Conservation (phyloP, 2,113 vertebrate genomes). For the Scopus umbretta region DNA sequence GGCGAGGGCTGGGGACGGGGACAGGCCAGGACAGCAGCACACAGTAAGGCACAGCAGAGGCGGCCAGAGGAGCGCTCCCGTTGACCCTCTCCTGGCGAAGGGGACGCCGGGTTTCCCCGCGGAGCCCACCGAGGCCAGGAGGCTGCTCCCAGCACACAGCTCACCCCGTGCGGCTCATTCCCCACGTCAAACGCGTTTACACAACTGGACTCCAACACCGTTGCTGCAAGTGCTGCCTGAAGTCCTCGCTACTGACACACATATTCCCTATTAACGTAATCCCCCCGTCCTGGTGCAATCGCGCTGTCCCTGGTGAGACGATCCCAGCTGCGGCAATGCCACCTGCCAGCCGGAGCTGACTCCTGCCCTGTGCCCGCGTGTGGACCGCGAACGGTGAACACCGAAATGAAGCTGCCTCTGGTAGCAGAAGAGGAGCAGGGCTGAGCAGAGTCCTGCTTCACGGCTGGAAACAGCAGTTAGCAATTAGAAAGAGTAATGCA, state of each 20-base stretch:
- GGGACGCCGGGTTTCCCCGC: neutral
- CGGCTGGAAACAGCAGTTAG: neutral
- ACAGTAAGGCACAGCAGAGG: neutral
- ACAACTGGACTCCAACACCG: neutral
- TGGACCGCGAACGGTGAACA: neutral
- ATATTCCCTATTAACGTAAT: too few relatives aligned
- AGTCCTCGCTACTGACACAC: neutral
- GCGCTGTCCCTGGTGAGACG: rapidly evolving
- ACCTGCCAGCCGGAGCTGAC: rapidly evolving
- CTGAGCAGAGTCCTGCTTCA: neutral
- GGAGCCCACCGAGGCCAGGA: neutral
- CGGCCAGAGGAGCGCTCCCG: neutral
- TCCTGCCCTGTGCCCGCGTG: rapidly evolving
- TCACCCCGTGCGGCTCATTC: too few relatives aligned
- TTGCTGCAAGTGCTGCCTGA: neutral
- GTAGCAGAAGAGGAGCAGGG: neutral
- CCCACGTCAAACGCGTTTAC: rapidly evolving
- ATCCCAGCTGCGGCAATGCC: neutral
- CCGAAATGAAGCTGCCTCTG: neutral
- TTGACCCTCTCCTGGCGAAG: too few relatives aligned
- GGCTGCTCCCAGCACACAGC: neutral
- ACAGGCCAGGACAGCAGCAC: neutral
- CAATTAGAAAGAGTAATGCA: rapidly evolving
- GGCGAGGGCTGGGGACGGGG: neutral
- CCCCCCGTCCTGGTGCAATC: neutral